phyloP scores from a whole-genome alignment of 2,113 vertebrate genomes.

The Rhineura floridana region DNA sequence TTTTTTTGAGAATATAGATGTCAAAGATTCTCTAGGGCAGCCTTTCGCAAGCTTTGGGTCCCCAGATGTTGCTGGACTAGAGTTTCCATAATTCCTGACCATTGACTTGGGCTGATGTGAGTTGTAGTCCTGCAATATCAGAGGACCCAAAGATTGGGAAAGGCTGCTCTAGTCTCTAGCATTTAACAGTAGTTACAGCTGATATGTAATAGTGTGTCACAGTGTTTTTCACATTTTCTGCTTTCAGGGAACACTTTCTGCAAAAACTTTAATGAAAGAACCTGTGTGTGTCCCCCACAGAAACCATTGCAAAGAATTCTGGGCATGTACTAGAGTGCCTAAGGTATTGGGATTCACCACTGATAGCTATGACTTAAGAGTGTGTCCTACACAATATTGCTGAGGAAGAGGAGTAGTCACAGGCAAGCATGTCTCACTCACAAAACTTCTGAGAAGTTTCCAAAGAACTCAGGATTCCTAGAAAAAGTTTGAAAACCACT shows the following conservation, averaged over 20 bases:
- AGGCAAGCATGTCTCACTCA: background rate
- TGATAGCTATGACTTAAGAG: background rate
- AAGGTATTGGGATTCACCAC: background rate
- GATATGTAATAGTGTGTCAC: background rate
- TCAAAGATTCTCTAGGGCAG: no score
- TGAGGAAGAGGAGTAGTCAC: background rate
- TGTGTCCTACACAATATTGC: background rate
- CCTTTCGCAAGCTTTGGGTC: background rate
- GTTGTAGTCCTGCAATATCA: no score
- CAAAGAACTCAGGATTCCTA: background rate
- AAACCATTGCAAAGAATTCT: background rate
- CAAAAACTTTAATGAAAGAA: background rate
- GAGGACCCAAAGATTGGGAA: no score
- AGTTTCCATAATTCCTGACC: no score
- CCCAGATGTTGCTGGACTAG: no score
- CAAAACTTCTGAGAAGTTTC: background rate
- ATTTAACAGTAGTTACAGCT: background rate
- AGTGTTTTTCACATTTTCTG: background rate
- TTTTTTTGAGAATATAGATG: background rate
- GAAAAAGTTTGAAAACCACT: background rate
- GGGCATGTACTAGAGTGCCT: background rate
- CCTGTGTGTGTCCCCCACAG: background rate
- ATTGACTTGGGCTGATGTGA: no score
- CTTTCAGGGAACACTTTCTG: background rate
- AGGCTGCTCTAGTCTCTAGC: background rate